Base-by-base conservation (phyloP, 1,140 invertebrate genomes). In the Microplitis mediator region DNA sequence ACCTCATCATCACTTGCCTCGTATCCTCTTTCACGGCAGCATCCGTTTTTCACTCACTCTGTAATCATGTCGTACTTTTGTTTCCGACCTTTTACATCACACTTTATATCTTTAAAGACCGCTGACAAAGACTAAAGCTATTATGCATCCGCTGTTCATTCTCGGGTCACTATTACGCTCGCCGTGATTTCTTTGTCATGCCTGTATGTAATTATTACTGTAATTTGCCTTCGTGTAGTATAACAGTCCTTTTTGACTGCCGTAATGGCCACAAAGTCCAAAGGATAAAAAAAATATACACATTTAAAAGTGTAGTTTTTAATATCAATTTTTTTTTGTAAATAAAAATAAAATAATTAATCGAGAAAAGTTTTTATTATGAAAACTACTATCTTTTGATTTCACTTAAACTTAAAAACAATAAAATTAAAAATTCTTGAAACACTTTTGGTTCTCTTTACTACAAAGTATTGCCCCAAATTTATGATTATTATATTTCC, bases 1-100 rank as follows among this genome's bases (percentile, higher is more conserved):
- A 32, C 6, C 66, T 61, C 36, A 50, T 67, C 65, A 67, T 39
- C 39, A 11, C 39, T 45, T 39, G 34, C 36, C 63, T 72, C 64
- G 51, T 61, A 45, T 58, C 71, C 54, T 71, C 70, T 66, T 69
- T 5, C 73, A 31, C 39, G 8, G 39, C 69, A 68, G 70, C 73
- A 62, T 73, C 78, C 75, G 65, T 74, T 72, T 71, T 67, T 69
- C 76, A 6, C 39, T 45, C 5, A 11, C 74, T 71, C 69, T 74
- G 70, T 72, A 75, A 75, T 77, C 76, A 75, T 70, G 72, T 70
- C 60, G 71, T 70, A 70, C 72, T 77, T 75, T 69, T 75, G 73
- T 72, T 77, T 74, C 77, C 73, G 74, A 66, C 74, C 70, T 76
- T 58, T 78, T 75, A 71, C 76, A 75, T 78, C 77, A 74, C 74